phyloP scores from a whole-genome alignment of 2,797 vertebrate species.

The Chaetodon trifasciatus region DNA sequence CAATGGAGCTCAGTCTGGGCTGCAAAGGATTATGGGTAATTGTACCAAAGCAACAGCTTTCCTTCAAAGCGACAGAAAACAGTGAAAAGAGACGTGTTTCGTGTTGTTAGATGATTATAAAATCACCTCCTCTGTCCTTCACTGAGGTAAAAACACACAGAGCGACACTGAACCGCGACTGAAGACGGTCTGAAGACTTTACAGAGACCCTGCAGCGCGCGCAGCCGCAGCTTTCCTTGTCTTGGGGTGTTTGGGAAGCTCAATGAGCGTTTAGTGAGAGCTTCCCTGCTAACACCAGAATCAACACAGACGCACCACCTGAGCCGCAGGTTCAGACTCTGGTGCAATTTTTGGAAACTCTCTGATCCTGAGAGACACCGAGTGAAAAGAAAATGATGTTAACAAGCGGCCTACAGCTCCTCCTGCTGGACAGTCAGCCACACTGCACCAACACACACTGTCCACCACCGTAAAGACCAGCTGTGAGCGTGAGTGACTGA shows the following conservation, averaged over 20 bases:
- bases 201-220: accelerated
- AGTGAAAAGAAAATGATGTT: too few species aligned
- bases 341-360: constrained; percentile 98
- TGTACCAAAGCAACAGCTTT: accelerated
- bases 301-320: constrained; percentile 88
- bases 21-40: constrained; percentile 89
- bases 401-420: not conserved
- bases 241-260: constrained; percentile 90
- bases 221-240: constrained; percentile 93
- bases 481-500: too few species aligned
- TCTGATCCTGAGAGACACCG: accelerated
- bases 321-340: accelerated
- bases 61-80: not conserved
- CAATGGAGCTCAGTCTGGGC: not conserved
- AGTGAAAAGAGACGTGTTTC: accelerated
- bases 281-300: constrained; percentile 90
- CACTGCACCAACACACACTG: accelerated
- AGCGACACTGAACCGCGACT: constrained; percentile 21
- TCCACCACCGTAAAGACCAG: too few species aligned
- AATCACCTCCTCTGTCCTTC: accelerated
- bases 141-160: accelerated
- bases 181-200: accelerated
- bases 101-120: accelerated
- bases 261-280: constrained; percentile 92
- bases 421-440: accelerated